Evolutionary conservation across 2,888 invertebrate genomes (phyloP), one percentile per base, ranked within the genome.

Genomic region (Acleris literana): DNA sequence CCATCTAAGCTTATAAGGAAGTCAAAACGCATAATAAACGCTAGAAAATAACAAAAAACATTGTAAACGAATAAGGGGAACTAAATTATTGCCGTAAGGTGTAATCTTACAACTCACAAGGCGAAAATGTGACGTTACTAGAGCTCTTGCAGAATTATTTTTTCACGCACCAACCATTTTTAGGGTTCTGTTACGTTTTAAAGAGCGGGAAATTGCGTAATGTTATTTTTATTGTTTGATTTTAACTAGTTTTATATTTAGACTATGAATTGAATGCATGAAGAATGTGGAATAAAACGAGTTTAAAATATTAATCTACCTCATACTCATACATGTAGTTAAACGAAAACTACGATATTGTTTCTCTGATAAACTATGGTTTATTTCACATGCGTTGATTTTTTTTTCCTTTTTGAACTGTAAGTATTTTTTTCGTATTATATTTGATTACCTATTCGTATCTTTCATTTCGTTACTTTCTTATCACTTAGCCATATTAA

Each of bases 111-210:
- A 69, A 72, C 71, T 73, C 70, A 71, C 70, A 70, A 75, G 68
- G 71, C 73, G 71, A 75, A 76, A 76, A 76, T 73, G 72, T 74
- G 73, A 71, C 69, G 74, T 69, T 69, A 68, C 70, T 71, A 71
- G 70, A 68, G 61, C 51, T 60, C 66, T 55, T 62, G 60, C 63
- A 64, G 86, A 80, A 85, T 86, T 82, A 25, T 51, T 68, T 85
- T 87, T 89, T 85, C 81, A 87, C 81, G 89, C 82, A 76, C 76
- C 76, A 76, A 66, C 73, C 74, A 73, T 75, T 84, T 79, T 74
- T 70, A 77, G 76, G 68, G 68, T 69, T 71, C 70, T 65, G 68
- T 69, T 64, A 69, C 56, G 63, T 66, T 54, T 33, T 33, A 0
- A 9, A 39, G 65, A 66, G 61, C 68, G 63, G 65, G 68, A 67